phyloP scores from a whole-genome alignment of 2,797 vertebrate species.

The Coccyzus lansbergi region DNA sequence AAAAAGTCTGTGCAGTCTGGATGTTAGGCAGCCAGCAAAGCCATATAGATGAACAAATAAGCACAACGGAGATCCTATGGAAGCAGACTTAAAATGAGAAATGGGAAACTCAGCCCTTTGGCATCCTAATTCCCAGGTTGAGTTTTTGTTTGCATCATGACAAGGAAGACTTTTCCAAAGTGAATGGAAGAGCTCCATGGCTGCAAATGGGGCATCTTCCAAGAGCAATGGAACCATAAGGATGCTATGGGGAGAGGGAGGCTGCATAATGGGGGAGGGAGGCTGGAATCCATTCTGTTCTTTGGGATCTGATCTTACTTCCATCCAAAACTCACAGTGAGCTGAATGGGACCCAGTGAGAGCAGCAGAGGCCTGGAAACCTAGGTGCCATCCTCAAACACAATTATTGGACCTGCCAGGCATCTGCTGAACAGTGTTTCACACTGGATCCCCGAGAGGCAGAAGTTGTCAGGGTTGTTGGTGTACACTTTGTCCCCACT shows the following conservation, averaged over 20 bases:
- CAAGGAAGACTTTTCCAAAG: background rate
- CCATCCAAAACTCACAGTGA: background rate
- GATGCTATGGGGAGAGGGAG: background rate
- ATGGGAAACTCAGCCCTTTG: accelerated
- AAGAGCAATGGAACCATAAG: background rate
- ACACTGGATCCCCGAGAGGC: background rate
- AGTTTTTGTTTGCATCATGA: background rate
- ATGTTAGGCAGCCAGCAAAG: background rate
- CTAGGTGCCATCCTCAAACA: background rate
- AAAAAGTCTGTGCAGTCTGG: background rate
- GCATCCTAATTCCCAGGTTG: background rate
- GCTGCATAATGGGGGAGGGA: background rate
- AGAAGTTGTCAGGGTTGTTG: background rate
- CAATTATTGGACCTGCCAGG: background rate
- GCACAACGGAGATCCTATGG: background rate
- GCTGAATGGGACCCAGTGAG: background rate
- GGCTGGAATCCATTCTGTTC: accelerated
- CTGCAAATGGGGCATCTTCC: background rate
- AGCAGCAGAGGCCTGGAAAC: background rate
- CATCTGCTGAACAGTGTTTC: background rate
- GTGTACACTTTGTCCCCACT: background rate
- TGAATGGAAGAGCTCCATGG: background rate
- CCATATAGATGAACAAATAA: background rate
- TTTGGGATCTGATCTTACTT: background rate
- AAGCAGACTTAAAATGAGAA: background rate